These are phyloP conservation scores for Synergus umbraculus DNA, from an alignment of 2,888 invertebrate species.

Conservation along the genomic window DNA sequence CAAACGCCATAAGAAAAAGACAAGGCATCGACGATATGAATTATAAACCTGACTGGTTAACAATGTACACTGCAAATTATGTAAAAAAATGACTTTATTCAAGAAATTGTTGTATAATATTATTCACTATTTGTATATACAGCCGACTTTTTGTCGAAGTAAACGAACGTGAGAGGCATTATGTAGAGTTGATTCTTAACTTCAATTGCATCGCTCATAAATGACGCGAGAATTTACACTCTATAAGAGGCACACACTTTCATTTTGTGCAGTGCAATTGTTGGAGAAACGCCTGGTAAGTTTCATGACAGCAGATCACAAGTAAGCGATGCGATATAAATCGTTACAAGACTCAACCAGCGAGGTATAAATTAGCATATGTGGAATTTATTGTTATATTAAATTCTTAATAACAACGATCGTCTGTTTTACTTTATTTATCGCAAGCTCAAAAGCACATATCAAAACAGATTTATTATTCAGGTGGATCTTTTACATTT, in stretches of 20 bases:
- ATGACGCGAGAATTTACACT: slow-evolving; percentile 14
- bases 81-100: slow-evolving; percentile 41
- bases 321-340: slow-evolving; percentile 12
- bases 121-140: slow-evolving; percentile 37
- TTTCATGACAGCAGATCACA: slow-evolving; percentile 26
- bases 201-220: slow-evolving; percentile 22
- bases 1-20: slow-evolving; percentile 11
- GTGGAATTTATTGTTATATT: slow-evolving; percentile 19
- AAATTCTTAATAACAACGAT: slow-evolving; percentile 25
- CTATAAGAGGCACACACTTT: background rate
- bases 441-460: background rate
- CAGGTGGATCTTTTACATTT: background rate
- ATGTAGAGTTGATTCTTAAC: slow-evolving; percentile 19
- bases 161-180: slow-evolving; percentile 40
- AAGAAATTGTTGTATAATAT: slow-evolving; percentile 37
- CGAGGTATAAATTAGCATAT: slow-evolving; percentile 24
- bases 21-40: slow-evolving; percentile 7
- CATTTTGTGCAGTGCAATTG: slow-evolving; percentile 27
- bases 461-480: slow-evolving; percentile 6
- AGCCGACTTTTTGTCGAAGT: slow-evolving; percentile 33
- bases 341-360: slow-evolving; percentile 24
- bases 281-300: background rate
- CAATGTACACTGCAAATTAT: slow-evolving; percentile 6
- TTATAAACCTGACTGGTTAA: slow-evolving; percentile 6
- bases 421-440: background rate